These are phyloP conservation scores for Atlantisia rogersi DNA, from an alignment of 2,113 vertebrate genomes.

Conservation along the genomic window DNA sequence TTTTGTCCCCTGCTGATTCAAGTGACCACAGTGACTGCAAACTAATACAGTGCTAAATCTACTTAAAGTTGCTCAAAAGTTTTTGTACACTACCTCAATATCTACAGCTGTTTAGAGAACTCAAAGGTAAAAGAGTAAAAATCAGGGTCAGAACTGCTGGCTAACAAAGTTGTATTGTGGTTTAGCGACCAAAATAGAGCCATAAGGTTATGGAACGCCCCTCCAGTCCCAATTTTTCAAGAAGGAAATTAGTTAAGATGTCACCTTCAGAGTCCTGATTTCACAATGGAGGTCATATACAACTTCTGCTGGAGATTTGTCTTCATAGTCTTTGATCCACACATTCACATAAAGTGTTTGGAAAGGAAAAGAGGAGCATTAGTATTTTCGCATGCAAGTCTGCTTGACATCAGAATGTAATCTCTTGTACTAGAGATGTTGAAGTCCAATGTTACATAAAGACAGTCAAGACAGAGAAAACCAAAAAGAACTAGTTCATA, in stretches of 20 bases:
- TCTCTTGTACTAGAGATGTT: background rate
- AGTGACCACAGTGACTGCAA: background rate
- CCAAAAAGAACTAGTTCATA: background rate
- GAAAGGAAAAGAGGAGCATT: background rate
- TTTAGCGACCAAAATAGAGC: background rate
- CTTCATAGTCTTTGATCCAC: slow-evolving; percentile 63
- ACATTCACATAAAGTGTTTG: background rate
- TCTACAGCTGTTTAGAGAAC: background rate
- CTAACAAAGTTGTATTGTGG: background rate
- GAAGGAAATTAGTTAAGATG: fast-evolving
- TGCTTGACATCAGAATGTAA: background rate
- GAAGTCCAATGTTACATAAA: background rate
- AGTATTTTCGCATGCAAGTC: background rate
- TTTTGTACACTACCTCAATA: background rate
- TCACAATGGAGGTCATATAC: slow-evolving; percentile 83
- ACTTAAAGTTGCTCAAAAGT: background rate
- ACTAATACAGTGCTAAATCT: background rate
- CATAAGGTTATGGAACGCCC: background rate
- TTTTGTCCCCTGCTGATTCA: background rate
- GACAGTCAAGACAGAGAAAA: background rate
- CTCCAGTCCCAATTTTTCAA: background rate
- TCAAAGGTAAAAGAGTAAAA: background rate
- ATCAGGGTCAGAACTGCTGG: background rate
- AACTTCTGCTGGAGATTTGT: slow-evolving; percentile 70
- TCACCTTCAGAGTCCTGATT: slow-evolving; percentile 84